Base-by-base conservation (phyloP, 1,140 invertebrate genomes). In the Bradynema listronoti region DNA sequence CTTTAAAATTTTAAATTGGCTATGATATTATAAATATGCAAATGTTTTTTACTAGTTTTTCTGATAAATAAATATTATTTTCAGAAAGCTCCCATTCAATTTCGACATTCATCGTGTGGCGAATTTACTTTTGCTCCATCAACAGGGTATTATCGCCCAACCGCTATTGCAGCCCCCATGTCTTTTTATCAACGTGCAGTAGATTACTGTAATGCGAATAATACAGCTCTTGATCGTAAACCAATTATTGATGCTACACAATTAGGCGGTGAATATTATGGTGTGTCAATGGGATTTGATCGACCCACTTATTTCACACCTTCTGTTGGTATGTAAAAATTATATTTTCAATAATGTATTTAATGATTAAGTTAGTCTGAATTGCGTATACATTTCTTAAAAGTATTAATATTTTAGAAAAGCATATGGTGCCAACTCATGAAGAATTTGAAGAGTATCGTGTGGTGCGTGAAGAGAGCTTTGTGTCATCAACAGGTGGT, bases 271-370 rank as follows among this genome's bases (percentile, higher is more conserved):
- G n/a, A n/a, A n/a, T n/a, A 50, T 9, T 11, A 11, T 55, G 50
- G 3, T 3, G n/a, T 22, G 5, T 55, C 19, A 52, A 66, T n/a
- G 4, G n/a, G 7, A 11, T 14, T 63, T 47, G 61, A 63, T 5
- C 63, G 61, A 5, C 63, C 61, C n/a, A 67, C 63, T 16, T 63
- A 63, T 14, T 63, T 66, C 36, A 63, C 61, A 25, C 61, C 61
- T 4, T 43, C 29, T 6, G n/a, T 45, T 9, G 41, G 61, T 63
- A n/a, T 32, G 63, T 56, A n/a, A n/a, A n/a, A n/a, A n/a, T n/a
- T n/a, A n/a, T n/a, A n/a, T n/a, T n/a, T 14, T 19, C 36, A 39
- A 39, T 14, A 19, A n/a, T n/a, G n/a, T n/a, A n/a, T n/a, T n/a
- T n/a, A n/a, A n/a, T n/a, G n/a, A n/a, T n/a, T n/a, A n/a, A 19